Evolutionary conservation across 2,888 invertebrate genomes (phyloP).

Genomic region (Oscheius sp.): DNA sequence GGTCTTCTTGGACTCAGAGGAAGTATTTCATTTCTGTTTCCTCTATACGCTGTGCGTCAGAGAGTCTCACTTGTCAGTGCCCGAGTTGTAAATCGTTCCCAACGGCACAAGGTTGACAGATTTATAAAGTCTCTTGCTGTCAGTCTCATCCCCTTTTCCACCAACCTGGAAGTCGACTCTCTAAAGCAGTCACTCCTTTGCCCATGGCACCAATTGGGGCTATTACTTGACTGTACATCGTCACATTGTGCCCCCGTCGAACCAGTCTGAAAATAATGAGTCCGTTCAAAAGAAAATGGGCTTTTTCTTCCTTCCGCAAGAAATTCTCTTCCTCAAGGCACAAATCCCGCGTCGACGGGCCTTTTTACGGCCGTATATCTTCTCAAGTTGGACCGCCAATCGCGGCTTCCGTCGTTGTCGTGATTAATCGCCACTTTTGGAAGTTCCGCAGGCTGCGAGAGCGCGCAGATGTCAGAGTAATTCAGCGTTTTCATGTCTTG

Average conservation of each 20-base stretch:
- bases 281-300: background rate
- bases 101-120: slow-evolving; percentile 27
- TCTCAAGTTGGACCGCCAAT: slow-evolving; percentile 34
- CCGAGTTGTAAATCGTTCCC: slow-evolving; percentile 29
- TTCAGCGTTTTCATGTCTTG: slow-evolving; percentile 8
- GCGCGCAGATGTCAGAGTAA: slow-evolving; percentile 24
- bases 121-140: background rate
- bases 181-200: slow-evolving; percentile 24
- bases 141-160: background rate
- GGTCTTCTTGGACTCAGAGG: slow-evolving; percentile 5
- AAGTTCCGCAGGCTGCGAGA: slow-evolving; percentile 24
- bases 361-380: slow-evolving; percentile 31
- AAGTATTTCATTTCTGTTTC: background rate
- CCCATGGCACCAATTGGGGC: slow-evolving; percentile 31
- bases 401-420: slow-evolving; percentile 35
- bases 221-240: slow-evolving; percentile 46
- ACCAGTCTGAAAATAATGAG: slow-evolving; percentile 43
- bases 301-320: background rate
- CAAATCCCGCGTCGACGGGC: slow-evolving; percentile 29
- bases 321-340: slow-evolving; percentile 8
- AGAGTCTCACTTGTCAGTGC: slow-evolving; percentile 20
- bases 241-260: slow-evolving; percentile 48
- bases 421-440: slow-evolving; percentile 36
- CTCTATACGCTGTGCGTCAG: slow-evolving; percentile 1
- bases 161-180: slow-evolving; percentile 29